Conservation (phyloP, 2,888 invertebrate species). For the Hemicrepidius hirtus region DNA sequence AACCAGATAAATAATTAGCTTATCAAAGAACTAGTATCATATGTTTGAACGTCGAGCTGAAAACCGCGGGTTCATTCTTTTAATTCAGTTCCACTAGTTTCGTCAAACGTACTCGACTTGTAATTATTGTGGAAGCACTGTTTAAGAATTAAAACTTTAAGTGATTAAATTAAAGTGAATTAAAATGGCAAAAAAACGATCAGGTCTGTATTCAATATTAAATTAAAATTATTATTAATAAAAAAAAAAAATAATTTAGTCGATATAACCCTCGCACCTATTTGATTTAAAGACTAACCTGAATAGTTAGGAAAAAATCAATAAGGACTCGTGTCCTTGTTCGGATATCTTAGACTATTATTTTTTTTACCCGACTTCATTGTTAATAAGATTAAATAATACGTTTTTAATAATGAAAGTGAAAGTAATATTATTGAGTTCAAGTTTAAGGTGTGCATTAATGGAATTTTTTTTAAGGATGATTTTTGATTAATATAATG, state of each 20-base stretch:
- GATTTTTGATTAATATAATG: too few species aligned
- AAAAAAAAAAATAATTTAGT: neutral
- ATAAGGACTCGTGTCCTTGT: neutral
- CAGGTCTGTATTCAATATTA: neutral
- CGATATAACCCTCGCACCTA: neutral
- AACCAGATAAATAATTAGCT: neutral
- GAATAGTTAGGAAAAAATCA: neutral
- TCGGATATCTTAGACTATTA: neutral
- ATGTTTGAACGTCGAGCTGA: too few species aligned
- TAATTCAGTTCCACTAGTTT: neutral
- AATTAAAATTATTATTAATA: neutral
- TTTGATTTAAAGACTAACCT: neutral
- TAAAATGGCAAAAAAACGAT: conserved; percentile 7
- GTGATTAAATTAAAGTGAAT: neutral
- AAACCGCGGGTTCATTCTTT: neutral
- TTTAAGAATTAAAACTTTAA: neutral
- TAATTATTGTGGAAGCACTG: neutral
- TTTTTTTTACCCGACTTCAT: too few species aligned
- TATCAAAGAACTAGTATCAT: conserved; percentile 5
- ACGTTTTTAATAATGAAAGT: too few species aligned
- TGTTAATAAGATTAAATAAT: too few species aligned
- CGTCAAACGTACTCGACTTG: neutral
- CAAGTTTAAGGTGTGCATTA: too few species aligned
- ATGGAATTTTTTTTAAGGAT: too few species aligned
- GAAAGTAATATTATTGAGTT: too few species aligned